phyloP scores from a whole-genome alignment of 2,888 invertebrate genomes.

The Dolichopus griseipennis region DNA sequence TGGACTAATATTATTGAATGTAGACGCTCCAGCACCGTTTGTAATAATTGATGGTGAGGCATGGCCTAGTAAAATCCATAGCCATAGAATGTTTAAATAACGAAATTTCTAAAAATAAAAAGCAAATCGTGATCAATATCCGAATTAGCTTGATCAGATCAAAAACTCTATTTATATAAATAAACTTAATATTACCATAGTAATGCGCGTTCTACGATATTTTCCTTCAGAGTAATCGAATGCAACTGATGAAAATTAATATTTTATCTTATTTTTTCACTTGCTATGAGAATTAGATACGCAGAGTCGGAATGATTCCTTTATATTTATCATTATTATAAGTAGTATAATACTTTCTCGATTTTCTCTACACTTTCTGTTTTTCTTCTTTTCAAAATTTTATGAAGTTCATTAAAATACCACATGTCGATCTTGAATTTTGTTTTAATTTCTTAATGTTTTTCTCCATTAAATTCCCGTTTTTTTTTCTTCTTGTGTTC shows the following conservation, averaged over 20 bases:
- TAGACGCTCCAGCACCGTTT: no score
- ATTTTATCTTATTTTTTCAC: neutral
- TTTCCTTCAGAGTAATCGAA: neutral
- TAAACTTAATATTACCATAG: neutral
- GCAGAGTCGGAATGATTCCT: no score
- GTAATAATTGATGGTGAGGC: no score
- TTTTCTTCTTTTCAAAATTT: neutral
- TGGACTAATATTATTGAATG: neutral
- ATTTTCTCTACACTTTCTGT: neutral
- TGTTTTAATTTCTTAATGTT: no score
- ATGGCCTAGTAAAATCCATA: no score
- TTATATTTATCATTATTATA: no score
- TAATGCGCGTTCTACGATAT: neutral
- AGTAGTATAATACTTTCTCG: no score
- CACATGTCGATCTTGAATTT: neutral
- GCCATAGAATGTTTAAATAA: no score
- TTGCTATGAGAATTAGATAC: no score
- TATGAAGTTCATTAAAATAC: slow-evolving; percentile 1
- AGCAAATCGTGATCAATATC: no score
- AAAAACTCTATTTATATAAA: neutral
- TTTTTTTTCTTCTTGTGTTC: neutral
- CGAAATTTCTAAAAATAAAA: no score
- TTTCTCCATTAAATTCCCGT: neutral
- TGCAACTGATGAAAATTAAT: neutral
- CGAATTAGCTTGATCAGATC: no score